Percentiles rank a stretch among this genome's conserved stretches.
Conservation (phyloP, 1,140 invertebrate genomes). For the Diabrotica undecimpunctata region DNA sequence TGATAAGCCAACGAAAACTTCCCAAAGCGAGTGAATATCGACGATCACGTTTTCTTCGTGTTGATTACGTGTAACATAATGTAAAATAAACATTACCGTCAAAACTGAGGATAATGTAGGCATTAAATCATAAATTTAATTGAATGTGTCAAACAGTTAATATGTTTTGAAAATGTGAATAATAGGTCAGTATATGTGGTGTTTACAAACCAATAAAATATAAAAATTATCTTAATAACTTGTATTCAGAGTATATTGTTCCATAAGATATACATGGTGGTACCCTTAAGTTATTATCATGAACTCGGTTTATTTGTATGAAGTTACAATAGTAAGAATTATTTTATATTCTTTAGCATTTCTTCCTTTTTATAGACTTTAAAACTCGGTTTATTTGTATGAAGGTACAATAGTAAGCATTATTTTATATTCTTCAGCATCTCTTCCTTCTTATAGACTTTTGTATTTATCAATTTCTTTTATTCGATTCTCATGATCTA, state of each 20-base stretch:
- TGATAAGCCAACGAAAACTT: not conserved
- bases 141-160: slow-evolving; percentile 2
- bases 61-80: not conserved
- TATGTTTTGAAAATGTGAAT: slow-evolving; percentile 7
- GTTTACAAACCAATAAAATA: slow-evolving; percentile 27
- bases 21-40: not conserved
- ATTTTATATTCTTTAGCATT: too few species aligned
- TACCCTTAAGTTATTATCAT: too few species aligned
- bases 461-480: too few species aligned
- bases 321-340: too few species aligned
- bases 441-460: too few species aligned
- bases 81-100: not conserved
- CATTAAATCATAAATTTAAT: not conserved
- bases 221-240: slow-evolving; percentile 26
- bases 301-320: too few species aligned
- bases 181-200: slow-evolving; percentile 19
- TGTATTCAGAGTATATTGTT: not conserved
- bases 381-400: too few species aligned
- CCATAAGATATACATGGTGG: too few species aligned
- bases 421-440: too few species aligned
- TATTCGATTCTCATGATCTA: too few species aligned
- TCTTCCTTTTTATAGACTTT: too few species aligned
- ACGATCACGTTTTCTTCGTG: not conserved
- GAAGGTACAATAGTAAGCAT: too few species aligned
- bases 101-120: slow-evolving; percentile 2